Base-by-base conservation (phyloP, 2,797 vertebrate genomes). In the Centropyge bicolor region DNA sequence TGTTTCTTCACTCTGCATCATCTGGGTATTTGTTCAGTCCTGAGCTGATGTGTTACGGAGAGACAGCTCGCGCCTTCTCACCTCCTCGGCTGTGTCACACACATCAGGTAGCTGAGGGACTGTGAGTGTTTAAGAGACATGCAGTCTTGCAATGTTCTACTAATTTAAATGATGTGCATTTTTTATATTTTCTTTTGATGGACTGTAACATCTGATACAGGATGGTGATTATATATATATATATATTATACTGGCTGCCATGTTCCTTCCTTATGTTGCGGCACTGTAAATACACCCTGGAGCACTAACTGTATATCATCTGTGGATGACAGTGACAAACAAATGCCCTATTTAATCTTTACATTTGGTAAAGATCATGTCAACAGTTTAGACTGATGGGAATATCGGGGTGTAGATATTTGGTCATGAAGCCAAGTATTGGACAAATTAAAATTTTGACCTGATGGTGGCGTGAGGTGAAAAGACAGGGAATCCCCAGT, bases 1-100 rank as follows among this genome's bases (percentile, higher is more conserved):
- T 19, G 4, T 45, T 84, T n/a, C 48, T 24, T 56, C 24, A 3
- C 54, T 67, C 41, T 41, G 11, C 57, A 57, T 81, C 77, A 71
- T 61, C 70, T 76, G 57, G 31, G 45, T 69, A 3, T 73, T 41
- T 75, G 46, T 68, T 62, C 40, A 52, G 59, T 54, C 52, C 35
- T 6, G 0, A 70, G 61, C 55, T 40, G 17, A 76, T 61, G 59
- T 61, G 59, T 84, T 84, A 84, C 64, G 45, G 24, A 68, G 59
- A 68, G 76, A 82, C 80, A 86, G 76, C 63, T 75, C 31, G 2
- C 0, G 13, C 35, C 55, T 79, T 80, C 74, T 80, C 83, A 80
- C 81, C 55, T 83, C 74, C 52, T 67, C n/a, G 1, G 24, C 67
- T 78, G 76, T 81, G 76, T 64, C 52, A 76, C 68, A 81, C 68